Conservation (phyloP, 1,140 invertebrate species). For the Stegodyphus dumicola region DNA sequence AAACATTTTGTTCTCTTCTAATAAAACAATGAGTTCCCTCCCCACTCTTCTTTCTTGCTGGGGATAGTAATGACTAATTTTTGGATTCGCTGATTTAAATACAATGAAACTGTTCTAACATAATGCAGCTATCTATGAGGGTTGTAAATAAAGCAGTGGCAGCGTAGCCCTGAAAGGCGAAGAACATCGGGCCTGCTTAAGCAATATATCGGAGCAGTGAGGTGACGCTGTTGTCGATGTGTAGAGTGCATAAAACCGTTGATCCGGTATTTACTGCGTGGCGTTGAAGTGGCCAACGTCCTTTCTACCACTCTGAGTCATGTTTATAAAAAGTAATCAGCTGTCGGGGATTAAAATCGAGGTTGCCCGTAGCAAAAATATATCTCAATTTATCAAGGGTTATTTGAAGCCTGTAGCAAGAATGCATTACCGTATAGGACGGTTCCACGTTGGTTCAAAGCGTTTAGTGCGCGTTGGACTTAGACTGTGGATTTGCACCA, state of each 20-base stretch:
- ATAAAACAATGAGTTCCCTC: too few species aligned
- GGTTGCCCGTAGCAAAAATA: not conserved
- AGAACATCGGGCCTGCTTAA: not conserved
- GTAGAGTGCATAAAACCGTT: not conserved
- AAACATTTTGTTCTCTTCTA: too few species aligned
- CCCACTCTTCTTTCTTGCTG: too few species aligned
- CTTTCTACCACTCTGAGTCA: not conserved
- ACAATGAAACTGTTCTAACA: too few species aligned
- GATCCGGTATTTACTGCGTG: not conserved
- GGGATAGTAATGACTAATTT: too few species aligned
- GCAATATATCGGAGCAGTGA: not conserved
- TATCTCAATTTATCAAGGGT: not conserved
- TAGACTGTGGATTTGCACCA: not conserved
- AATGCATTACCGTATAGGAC: too few species aligned
- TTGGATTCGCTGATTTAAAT: too few species aligned
- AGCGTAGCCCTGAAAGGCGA: not conserved
- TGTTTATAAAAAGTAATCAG: not conserved
- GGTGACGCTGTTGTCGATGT: not conserved
- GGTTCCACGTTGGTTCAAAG: too few species aligned
- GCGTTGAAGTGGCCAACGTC: not conserved
- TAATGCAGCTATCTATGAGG: too few species aligned
- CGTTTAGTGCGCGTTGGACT: not conserved
- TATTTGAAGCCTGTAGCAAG: not conserved
- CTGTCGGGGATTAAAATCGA: not conserved
- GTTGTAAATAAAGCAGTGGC: slow-evolving; percentile 16